Base-by-base conservation (phyloP, 2,797 vertebrate species). In the Brachyrhaphis roseni region DNA sequence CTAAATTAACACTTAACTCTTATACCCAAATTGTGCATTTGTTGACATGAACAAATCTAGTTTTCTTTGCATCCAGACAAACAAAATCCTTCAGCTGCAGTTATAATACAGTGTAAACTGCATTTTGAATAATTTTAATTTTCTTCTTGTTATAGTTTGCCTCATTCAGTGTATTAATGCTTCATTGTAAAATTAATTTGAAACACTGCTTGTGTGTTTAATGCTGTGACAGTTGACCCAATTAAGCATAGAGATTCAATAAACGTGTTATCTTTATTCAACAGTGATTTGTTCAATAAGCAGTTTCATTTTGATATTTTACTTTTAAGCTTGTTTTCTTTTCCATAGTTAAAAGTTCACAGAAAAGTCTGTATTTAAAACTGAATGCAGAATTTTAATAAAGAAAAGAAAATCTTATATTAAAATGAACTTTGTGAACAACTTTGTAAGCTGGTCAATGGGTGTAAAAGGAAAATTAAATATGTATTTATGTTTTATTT, bases 401-500 rank as follows among this genome's bases (percentile, higher is more conserved):
- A 43, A 3, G 6, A 71, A 72, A 34, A 0, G 26, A 12, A 77
- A 26, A 13, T 64, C 57, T 3, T 71, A 72, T 72, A 4, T 47
- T 16, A 72, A 36, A 8, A 72, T 47, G 45, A 75, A 76, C 34
- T 78, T 55, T 51, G 13, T 81, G 46, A 84, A 66, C n/a, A 74
- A 34, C 18, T 45, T 28, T 78, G 64, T 84, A 64, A 85, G 71
- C 66, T 84, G 74, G 75, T 79, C 79, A 72, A 78, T 68, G 72
- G 85, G 74, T 84, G 72, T 90, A 66, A 75, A 78, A 83, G 49
- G 59, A 28, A 77, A 57, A 82, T 90, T 83, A 86, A 89, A 88
- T 85, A 45, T 75, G 78, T 94, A 93, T 94, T 94, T 93, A 92
- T 91, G 86, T 90, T 84, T 88, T 93, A 93, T 95, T 95, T 93